Conservation (phyloP, 2,888 invertebrate genomes). For the Nomada flava region DNA sequence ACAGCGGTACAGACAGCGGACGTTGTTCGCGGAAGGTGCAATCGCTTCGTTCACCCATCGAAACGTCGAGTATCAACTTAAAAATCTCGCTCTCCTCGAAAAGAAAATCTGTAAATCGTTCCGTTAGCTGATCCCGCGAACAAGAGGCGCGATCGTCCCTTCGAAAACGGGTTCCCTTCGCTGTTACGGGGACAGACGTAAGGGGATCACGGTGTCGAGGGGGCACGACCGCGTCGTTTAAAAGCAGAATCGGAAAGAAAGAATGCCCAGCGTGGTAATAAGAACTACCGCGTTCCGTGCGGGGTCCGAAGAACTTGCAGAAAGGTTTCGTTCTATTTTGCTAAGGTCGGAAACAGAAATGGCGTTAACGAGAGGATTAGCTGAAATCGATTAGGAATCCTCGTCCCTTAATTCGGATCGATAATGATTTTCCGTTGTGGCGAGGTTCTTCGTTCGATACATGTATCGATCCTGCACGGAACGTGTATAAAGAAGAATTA, state of each 20-base stretch:
- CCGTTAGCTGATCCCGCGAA: background rate
- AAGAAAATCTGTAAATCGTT: background rate
- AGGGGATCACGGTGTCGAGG: background rate
- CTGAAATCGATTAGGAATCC: too few species aligned
- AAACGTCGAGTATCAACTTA: constrained; percentile 9
- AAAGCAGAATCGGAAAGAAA: constrained; percentile 36
- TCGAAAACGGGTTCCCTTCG: background rate
- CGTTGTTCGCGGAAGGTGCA: constrained; percentile 7
- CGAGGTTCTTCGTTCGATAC: too few species aligned
- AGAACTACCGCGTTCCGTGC: background rate
- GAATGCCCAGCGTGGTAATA: constrained; percentile 32
- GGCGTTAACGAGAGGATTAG: too few species aligned
- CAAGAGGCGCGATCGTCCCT: background rate
- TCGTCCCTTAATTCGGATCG: too few species aligned
- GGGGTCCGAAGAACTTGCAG: too few species aligned
- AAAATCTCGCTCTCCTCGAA: background rate
- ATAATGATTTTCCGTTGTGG: too few species aligned
- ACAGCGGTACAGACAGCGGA: constrained; percentile 29
- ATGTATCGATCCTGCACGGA: too few species aligned
- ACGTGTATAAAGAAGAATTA: constrained; percentile 2
- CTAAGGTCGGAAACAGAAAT: too few species aligned
- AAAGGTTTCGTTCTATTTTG: too few species aligned
- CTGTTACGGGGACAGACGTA: background rate
- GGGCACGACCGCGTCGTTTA: constrained; percentile 5
- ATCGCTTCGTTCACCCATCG: constrained; percentile 3